These are phyloP conservation scores for Crocuta crocuta DNA, from an alignment of 2,113 vertebrate genomes.

Conservation along the genomic window DNA sequence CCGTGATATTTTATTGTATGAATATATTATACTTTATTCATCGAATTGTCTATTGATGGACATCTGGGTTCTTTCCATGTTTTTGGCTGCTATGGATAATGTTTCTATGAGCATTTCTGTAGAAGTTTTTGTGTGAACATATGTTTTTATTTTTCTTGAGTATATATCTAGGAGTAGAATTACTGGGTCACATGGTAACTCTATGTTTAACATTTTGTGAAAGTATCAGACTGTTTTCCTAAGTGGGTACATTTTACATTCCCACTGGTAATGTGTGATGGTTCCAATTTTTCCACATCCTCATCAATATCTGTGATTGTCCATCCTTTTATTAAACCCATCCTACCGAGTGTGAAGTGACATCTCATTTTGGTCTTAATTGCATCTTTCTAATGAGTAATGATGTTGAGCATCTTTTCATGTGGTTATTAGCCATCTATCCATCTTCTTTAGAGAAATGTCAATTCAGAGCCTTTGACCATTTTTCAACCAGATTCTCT, in stretches of 20 bases:
- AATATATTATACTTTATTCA: background rate
- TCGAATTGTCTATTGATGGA: background rate
- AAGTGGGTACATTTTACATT: background rate
- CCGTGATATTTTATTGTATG: background rate
- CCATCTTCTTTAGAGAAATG: background rate
- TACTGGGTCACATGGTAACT: background rate
- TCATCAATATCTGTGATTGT: background rate
- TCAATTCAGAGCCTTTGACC: background rate
- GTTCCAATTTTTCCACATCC: background rate
- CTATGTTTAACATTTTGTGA: background rate
- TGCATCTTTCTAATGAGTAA: constrained; percentile 20
- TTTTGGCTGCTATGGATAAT: background rate
- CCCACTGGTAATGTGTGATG: background rate
- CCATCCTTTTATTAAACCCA: background rate
- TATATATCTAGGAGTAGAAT: background rate
- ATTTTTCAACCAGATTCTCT: constrained; percentile 31
- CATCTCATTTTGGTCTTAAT: background rate
- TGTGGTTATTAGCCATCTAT: background rate
- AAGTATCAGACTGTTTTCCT: background rate
- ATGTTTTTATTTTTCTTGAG: background rate
- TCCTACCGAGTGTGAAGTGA: background rate
- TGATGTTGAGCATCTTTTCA: background rate
- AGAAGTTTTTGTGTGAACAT: background rate
- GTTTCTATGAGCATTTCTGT: background rate
- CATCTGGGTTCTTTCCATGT: background rate